Evolutionary conservation across 2,888 invertebrate genomes (phyloP), one percentile per base, ranked within the genome.

Genomic region (Melieria picta): DNA sequence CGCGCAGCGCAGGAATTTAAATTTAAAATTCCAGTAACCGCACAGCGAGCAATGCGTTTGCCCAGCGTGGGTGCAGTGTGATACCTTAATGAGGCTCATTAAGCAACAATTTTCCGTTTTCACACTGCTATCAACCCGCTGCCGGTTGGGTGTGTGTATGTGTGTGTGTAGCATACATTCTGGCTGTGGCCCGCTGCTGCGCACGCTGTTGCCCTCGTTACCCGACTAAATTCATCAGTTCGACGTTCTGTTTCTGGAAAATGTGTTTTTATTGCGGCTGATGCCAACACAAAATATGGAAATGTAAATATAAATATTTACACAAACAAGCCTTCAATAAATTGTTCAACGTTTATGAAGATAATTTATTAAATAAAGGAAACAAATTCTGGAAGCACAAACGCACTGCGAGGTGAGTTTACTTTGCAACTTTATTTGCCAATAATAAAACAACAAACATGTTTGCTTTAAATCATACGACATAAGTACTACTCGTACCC

Each of bases 331-430:
- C 55, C 72, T 73, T 65, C 71, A 60, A 72, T 74, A 74, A 72
- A 72, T 67, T 73, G 52, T 69, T 55, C 61, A 70, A 67, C 58
- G 57, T 69, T 63, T 68, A 71, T 72, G 66, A 64, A 69, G 65
- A 71, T 61, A 55, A 58, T 50, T 58, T 58, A 13, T 52, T 5
- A 52, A 52, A 52, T 13, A 13, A 52, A 52, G 10, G 5, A 13
- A 52, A 50, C 30, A 30, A 30, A 3, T 30, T 30, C 30, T 30
- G 30, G 30, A 30, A 30, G 2, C 30, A 30, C 30, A 30, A 30
- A 30, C 30, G 30, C 1, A 30, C 30, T 30, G 30, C 30, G 2
- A 30, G 30, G 30, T 30, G 30, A 30, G 30, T 30, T 30, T 30
- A 30, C 30, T 30, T 30, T 30, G 30, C 30, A 30, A 30, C 30